phyloP scores from a whole-genome alignment of 1,140 invertebrate genomes.

The Drosophila repletoides region DNA sequence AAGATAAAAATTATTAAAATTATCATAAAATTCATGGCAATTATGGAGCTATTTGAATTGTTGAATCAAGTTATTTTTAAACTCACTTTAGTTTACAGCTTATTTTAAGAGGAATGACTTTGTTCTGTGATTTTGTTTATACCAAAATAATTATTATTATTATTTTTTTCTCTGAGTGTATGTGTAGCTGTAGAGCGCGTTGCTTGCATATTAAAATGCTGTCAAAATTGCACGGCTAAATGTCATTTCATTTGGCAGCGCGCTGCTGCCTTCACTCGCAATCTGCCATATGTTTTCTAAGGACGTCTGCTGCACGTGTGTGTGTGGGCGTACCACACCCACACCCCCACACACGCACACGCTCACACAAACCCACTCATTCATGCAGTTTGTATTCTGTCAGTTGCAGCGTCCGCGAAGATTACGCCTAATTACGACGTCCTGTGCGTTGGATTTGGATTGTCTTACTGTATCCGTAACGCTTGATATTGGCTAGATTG shows the following conservation, averaged over 20 bases:
- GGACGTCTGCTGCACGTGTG: conserved; percentile 1
- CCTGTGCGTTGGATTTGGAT: conserved; percentile 6
- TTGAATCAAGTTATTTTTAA: too few relatives aligned
- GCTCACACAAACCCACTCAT: not conserved
- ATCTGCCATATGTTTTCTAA: conserved; percentile 18
- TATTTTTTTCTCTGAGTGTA: not conserved
- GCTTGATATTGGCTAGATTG: too few relatives aligned
- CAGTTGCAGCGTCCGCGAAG: conserved; percentile 40
- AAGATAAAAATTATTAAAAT: too few relatives aligned
- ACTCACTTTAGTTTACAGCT: too few relatives aligned
- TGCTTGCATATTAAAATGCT: conserved; percentile 70
- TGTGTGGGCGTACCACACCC: not conserved
- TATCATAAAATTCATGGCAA: too few relatives aligned
- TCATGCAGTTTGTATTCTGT: conserved; percentile 20
- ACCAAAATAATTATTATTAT: too few relatives aligned
- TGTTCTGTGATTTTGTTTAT: too few relatives aligned
- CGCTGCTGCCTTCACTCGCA: conserved; percentile 19
- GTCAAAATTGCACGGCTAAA: conserved; percentile 73
- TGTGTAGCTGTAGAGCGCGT: conserved; percentile 10
- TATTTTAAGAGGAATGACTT: too few relatives aligned
- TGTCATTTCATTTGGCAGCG: conserved; percentile 67
- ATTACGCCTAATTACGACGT: conserved; percentile 55
- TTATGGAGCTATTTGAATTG: too few relatives aligned
- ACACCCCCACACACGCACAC: not conserved
- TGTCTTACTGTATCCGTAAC: not conserved